Evolutionary conservation across 2,888 invertebrate genomes (phyloP), one percentile per base, ranked within the genome.

Genomic region (Rhagonycha lutea): DNA sequence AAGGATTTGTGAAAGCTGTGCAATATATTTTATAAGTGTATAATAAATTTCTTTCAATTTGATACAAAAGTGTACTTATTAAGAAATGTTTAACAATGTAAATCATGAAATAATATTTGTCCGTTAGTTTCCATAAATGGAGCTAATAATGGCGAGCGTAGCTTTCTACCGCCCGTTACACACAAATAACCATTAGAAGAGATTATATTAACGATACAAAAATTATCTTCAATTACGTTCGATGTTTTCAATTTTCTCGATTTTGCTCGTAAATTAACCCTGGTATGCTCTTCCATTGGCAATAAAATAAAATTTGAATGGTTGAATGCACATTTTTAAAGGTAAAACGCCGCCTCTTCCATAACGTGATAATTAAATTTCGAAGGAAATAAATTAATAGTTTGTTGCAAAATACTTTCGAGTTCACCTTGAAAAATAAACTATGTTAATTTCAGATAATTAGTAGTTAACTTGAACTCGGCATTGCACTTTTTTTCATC

Each of bases 101-200:
- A 61, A 69, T 68, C 24, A 14, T 32, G 68, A 69, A 75, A 63
- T 72, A 69, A 72, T 63, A 75, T 75, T 72, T 69, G 60, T 71
- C 72, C 75, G 75, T 75, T 75, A 69, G 72, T 69, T 72, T 69
- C 75, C 75, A 75, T 75, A 75, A 72, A 75, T 72, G 75, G 75
- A 69, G 65, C 72, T 75, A 75, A 75, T 75, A 68, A 75, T 72
- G 72, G 72, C 61, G 67, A 72, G 69, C 63, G 29, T 68, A 68
- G 70, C 74, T 72, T 75, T 75, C 72, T 75, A 75, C 68, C 28
- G 63, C 63, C 24, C 24, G 63, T 63, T 63, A 63, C 63, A 63
- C 63, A 63, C 63, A 63, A 24, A 63, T 63, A 18, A 63, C 24
- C 63, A 63, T 32, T 32, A 32, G 32, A 32, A 32, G 12, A 32